phyloP scores from a whole-genome alignment of 2,888 invertebrate species.

The Ctena decussata region DNA sequence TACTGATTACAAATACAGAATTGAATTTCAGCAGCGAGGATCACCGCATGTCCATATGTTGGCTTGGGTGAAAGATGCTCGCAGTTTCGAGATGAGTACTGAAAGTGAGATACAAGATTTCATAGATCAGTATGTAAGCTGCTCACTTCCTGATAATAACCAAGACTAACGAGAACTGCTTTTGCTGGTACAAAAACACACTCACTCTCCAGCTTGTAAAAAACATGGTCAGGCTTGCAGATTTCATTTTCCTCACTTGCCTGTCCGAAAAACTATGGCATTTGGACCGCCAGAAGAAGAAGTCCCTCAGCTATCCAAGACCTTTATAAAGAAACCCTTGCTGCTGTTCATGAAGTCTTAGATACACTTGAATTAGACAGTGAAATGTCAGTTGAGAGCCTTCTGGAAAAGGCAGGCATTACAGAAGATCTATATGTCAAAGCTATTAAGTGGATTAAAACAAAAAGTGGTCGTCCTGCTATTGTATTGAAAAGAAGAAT shows the following conservation, averaged over 20 bases:
- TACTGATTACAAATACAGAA: conserved; percentile 63
- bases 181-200: conserved; percentile 49
- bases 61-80: conserved; percentile 64
- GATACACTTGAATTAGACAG: background rate
- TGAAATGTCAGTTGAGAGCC: conserved; percentile 10
- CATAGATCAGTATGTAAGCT: conserved; percentile 49
- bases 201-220: conserved; percentile 51
- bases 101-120: conserved; percentile 49
- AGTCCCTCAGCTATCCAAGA: conserved; percentile 9
- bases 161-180: conserved; percentile 28
- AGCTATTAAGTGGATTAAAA: conserved; percentile 45
- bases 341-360: conserved; percentile 31
- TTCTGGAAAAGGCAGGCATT: conserved; percentile 33
- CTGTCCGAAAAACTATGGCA: conserved; percentile 28
- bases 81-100: conserved; percentile 43
- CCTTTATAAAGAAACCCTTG: conserved; percentile 14
- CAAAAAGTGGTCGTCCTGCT: conserved; percentile 54
- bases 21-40: conserved; percentile 71
- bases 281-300: conserved; percentile 25
- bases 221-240: conserved; percentile 51
- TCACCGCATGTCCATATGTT: conserved; percentile 70
- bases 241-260: conserved; percentile 50
- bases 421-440: conserved; percentile 28
- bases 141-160: conserved; percentile 45
- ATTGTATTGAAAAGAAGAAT: conserved; percentile 34